Conservation (phyloP, 2,113 vertebrate genomes). For the Ardeotis arabs region DNA sequence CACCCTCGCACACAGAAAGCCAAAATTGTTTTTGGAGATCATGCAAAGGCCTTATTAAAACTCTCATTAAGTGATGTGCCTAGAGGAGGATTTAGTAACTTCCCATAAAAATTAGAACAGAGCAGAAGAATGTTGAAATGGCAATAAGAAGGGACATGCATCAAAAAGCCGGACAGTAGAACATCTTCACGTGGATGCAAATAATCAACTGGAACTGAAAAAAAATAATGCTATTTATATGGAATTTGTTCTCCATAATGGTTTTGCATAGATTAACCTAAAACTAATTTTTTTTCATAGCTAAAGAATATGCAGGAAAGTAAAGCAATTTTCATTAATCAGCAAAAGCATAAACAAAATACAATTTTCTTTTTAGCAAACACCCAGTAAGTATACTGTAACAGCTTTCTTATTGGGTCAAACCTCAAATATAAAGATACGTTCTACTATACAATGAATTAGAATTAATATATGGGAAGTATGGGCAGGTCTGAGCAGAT, state of each 20-base stretch:
- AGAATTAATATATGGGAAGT: conserved; percentile 64
- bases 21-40: neutral
- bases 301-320: neutral
- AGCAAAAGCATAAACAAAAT: neutral
- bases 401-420: neutral
- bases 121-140: neutral
- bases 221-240: neutral
- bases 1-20: neutral
- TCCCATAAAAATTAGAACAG: neutral
- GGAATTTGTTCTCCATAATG: neutral
- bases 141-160: neutral
- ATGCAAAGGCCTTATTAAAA: neutral
- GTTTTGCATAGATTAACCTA: neutral
- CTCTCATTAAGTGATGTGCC: neutral
- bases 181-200: neutral
- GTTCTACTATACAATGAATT: conserved; percentile 34
- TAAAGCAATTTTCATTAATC: neutral
- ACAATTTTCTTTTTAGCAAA: neutral
- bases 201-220: neutral
- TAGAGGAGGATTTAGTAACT: neutral
- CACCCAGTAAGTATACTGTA: neutral
- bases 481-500: conserved; percentile 71
- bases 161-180: neutral
- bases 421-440: conserved; percentile 7
- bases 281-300: neutral